Base-by-base conservation (phyloP, 2,888 invertebrate species). In the Tetheella fluctuosa region DNA sequence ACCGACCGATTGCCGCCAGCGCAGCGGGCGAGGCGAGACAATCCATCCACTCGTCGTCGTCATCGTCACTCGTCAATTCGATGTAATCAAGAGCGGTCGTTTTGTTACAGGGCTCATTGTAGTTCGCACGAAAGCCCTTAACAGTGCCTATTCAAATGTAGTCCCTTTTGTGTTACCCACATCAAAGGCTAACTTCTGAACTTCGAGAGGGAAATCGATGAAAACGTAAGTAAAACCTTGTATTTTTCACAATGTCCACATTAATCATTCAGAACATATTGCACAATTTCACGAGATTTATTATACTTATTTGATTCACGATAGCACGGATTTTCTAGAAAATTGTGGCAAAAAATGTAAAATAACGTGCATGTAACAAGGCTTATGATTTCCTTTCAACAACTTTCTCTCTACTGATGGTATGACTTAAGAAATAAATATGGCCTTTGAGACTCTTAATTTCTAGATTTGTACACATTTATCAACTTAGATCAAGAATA, bases 71-170 rank as follows among this genome's bases (percentile, higher is more conserved):
- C 87, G 89, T 88, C 77, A 84, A 79, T 79, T 90, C 75, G 84
- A 91, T 91, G 92, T 91, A 87, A 91, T 78, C 71, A 78, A 80
- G 91, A 81, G 85, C 79, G 85, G 91, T 90, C 85, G 92, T 88
- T 89, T 92, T 64, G 77, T 81, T 84, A 76, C 80, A 81, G 91
- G 90, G 89, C 90, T 91, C 89, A 91, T 92, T 93, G 89, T 91
- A 92, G 91, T 90, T 91, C 90, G 84, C 81, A 83, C 88, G 91
- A 92, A 91, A 90, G 90, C 91, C 92, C 91, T 86, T 76, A 81
- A 77, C 65, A 85, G 90, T 93, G 89, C 82, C 86, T 81, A 81
- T 91, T 93, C 93, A 91, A 93, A 93, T 93, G 93, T 93, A 93
- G 93, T 92, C 93, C 84, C 83, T 76, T 89, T 88, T 76, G 89